These are phyloP conservation scores for Habropoda laboriosa DNA, from an alignment of 1,140 invertebrate genomes.

Conservation along the genomic window DNA sequence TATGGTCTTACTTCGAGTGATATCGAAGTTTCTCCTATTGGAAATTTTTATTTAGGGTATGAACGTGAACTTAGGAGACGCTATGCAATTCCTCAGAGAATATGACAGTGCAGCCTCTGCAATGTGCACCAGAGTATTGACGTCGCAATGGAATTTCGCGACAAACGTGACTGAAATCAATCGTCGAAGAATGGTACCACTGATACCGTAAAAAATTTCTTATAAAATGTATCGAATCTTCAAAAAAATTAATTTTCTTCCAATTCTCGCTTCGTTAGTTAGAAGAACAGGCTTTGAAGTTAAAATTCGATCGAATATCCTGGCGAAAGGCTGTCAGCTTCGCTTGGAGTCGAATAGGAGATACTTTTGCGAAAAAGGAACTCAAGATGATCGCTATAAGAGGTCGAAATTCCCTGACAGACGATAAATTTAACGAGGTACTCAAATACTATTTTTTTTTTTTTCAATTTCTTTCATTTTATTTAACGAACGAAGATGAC, in stretches of 20 bases:
- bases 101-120: slow-evolving; percentile 87
- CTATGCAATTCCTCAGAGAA: slow-evolving; percentile 87
- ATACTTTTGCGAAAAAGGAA: slow-evolving; percentile 86
- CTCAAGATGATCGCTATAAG: slow-evolving; percentile 87
- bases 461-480: too few species aligned
- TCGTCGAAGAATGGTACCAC: slow-evolving; percentile 85
- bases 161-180: slow-evolving; percentile 90
- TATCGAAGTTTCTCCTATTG: background rate
- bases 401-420: slow-evolving; percentile 87
- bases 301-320: slow-evolving; percentile 88
- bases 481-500: background rate
- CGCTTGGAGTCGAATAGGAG: slow-evolving; percentile 86
- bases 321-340: slow-evolving; percentile 88
- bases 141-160: slow-evolving; percentile 89
- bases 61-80: slow-evolving; percentile 87
- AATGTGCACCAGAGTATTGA: slow-evolving; percentile 88
- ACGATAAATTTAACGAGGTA: slow-evolving; percentile 90
- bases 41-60: slow-evolving; percentile 81
- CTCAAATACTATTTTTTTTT: slow-evolving; percentile 20
- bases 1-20: background rate
- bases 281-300: slow-evolving; percentile 86
- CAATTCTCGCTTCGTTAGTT: slow-evolving; percentile 71
- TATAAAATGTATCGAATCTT: background rate
- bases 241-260: background rate
- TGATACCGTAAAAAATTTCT: background rate